Evolutionary conservation across 2,113 vertebrate genomes (phyloP).

Genomic region (Phoenicopterus ruber): DNA sequence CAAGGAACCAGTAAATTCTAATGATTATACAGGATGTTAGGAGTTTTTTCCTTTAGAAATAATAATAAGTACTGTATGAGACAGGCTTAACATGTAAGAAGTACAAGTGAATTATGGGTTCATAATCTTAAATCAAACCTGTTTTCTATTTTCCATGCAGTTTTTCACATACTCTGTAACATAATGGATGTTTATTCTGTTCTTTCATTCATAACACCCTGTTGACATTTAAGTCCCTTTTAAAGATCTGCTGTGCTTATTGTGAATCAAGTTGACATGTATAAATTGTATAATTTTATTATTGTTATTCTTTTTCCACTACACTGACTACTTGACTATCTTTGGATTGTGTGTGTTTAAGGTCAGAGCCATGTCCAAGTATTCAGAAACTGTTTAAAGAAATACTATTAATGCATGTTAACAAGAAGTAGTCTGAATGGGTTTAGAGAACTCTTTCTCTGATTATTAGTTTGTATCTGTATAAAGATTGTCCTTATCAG

Average conservation of each 20-base stretch:
- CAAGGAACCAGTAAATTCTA: conserved; percentile 44
- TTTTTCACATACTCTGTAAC: conserved; percentile 51
- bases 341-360: background rate
- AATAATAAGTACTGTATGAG: conserved; percentile 12
- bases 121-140: conserved; percentile 61
- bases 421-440: background rate
- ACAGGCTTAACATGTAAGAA: conserved; percentile 20
- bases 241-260: conserved; percentile 35
- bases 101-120: conserved; percentile 51
- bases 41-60: background rate
- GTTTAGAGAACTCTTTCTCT: background rate
- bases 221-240: conserved; percentile 45
- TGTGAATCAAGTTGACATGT: conserved; percentile 48
- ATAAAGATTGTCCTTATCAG: background rate
- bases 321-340: background rate
- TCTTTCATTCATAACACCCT: conserved; percentile 41
- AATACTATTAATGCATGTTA: background rate
- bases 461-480: background rate
- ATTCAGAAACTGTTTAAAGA: background rate
- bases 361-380: background rate
- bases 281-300: conserved; percentile 47
- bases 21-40: conserved; percentile 11
- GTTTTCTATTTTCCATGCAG: conserved; percentile 58
- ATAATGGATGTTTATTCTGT: conserved; percentile 52
- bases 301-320: conserved; percentile 50